phyloP scores from a whole-genome alignment of 2,113 vertebrate genomes.

The Ranitomeya variabilis region DNA sequence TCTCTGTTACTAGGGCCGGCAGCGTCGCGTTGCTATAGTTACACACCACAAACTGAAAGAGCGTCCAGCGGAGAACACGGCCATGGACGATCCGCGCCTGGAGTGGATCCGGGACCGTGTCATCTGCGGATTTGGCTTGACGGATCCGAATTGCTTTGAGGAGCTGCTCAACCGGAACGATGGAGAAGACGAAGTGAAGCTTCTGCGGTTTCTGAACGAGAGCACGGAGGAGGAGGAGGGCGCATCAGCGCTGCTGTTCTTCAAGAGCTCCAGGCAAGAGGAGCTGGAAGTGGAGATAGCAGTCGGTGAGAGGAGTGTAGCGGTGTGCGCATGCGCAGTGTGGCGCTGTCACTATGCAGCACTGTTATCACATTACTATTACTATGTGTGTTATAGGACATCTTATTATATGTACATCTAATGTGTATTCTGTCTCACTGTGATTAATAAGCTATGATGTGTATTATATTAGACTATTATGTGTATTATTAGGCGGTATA shows the following conservation, averaged over 20 bases:
- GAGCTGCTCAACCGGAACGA: slow-evolving; percentile 77
- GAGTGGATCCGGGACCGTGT: slow-evolving; percentile 81
- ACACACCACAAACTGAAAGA: slow-evolving; percentile 30
- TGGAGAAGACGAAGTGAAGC: slow-evolving; percentile 69
- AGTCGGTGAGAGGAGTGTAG: slow-evolving; percentile 68
- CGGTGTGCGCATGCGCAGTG: too few species aligned
- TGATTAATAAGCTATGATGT: background rate
- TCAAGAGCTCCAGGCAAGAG: slow-evolving; percentile 67
- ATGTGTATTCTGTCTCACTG: background rate
- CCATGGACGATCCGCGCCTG: slow-evolving; percentile 79
- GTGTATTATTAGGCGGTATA: background rate
- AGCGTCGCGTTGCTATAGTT: slow-evolving; percentile 61
- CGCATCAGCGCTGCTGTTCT: slow-evolving; percentile 75
- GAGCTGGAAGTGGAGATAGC: slow-evolving; percentile 69
- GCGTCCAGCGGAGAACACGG: slow-evolving; percentile 57
- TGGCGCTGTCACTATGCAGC: too few species aligned
- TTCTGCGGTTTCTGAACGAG: slow-evolving; percentile 76
- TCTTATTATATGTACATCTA: background rate
- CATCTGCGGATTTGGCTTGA: slow-evolving; percentile 68
- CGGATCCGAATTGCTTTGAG: slow-evolving; percentile 74
- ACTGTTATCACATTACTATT: background rate
- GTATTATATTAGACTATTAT: background rate
- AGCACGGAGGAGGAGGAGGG: slow-evolving; percentile 66
- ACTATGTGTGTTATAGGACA: background rate
- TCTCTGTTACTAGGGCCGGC: slow-evolving; percentile 19